Evolutionary conservation across 2,888 invertebrate species (phyloP), one percentile per base, ranked within the genome.

Genomic region (Diachrysia chrysitis): DNA sequence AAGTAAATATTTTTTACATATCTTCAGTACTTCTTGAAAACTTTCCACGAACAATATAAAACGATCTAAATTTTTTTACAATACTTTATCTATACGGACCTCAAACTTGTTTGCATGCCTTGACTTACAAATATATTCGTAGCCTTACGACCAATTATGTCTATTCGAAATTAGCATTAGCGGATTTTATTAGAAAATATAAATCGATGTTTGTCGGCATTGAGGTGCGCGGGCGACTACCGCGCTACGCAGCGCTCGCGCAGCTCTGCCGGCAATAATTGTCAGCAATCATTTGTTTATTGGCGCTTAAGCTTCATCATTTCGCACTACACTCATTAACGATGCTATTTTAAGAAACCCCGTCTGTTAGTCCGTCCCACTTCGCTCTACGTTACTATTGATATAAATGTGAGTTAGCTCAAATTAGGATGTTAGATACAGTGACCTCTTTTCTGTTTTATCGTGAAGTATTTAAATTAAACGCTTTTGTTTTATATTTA

Each of bases 251-350:
- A 71, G 69, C 56, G 60, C 55, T 63, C 53, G 54, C 67, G 57
- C 75, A 73, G 57, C 51, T 58, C 57, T 29, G 79, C 67, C 72
- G 72, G 75, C 73, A 73, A 77, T 74, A 66, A 76, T 76, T 92
- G 92, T 90, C 88, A 83, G 88, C 88, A 89, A 91, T 92, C 88
- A 88, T 91, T 90, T 92, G 89, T 91, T 89, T 90, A 91, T 88
- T 88, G 87, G 87, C 87, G 86, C 86, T 85, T 88, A 89, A 89
- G 87, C 88, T 87, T 84, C 80, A 86, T 85, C 85, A 86, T 88
- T 90, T 91, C 88, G 88, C 88, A 83, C 88, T 83, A 88, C 84
- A 82, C 83, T 89, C 84, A 87, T 87, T 88, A 87, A 84, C 71
- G 82, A 73, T 73, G 87, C 89, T 93, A 93, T 94, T 93, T 92